Evolutionary conservation across 1,140 invertebrate genomes (phyloP).

Genomic region (Camponotus pennsylvanicus): DNA sequence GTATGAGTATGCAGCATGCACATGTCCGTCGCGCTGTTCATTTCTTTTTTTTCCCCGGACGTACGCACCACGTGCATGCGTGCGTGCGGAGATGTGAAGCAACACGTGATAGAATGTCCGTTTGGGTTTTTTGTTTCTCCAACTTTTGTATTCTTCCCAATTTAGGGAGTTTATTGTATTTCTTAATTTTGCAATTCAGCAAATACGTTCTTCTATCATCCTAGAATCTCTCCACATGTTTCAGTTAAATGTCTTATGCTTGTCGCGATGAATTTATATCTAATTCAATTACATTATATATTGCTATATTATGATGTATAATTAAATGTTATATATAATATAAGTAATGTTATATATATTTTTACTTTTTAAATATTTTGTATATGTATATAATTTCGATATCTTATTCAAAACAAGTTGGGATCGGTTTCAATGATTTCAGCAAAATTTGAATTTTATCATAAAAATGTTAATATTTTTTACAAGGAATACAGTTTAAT

Average conservation of each 20-base stretch:
- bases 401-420: not conserved
- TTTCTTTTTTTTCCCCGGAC: slow-evolving; percentile 35
- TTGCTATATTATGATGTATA: too few relatives aligned
- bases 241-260: too few relatives aligned
- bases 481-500: not conserved
- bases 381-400: too few relatives aligned
- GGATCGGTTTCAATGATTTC: not conserved
- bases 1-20: slow-evolving; percentile 32
- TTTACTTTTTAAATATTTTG: too few relatives aligned
- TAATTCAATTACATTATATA: too few relatives aligned
- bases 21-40: slow-evolving; percentile 46
- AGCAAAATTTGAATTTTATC: not conserved
- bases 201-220: too few relatives aligned
- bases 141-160: not conserved
- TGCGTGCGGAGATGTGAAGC: slow-evolving; percentile 37
- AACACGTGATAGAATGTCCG: slow-evolving; percentile 20
- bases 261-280: too few relatives aligned
- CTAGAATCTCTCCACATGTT: too few relatives aligned
- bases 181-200: too few relatives aligned
- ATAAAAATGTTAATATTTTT: not conserved
- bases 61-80: slow-evolving; percentile 43
- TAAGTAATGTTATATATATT: too few relatives aligned
- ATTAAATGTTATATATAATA: too few relatives aligned
- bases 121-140: not conserved
- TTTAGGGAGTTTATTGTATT: too few relatives aligned